Conservation (phyloP, 2,888 invertebrate species). For the Stenotaenia linearis region DNA sequence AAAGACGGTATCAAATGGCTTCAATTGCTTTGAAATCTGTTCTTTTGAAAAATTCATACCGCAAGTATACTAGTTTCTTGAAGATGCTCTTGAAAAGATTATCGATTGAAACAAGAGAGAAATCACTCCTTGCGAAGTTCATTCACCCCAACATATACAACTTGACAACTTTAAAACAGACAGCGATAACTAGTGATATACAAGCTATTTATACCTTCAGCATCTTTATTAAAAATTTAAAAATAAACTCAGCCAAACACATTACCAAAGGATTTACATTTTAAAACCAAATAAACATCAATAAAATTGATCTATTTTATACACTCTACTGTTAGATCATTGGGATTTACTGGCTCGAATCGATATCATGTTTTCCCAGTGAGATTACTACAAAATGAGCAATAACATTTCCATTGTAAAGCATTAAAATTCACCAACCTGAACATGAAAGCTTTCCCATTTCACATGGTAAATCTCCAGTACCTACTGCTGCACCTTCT, state of each 20-base stretch:
- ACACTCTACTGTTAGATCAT: too few relatives aligned
- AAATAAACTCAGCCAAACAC: too few relatives aligned
- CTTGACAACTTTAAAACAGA: background rate
- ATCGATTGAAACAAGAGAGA: background rate
- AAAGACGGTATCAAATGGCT: too few relatives aligned
- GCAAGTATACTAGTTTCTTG: background rate
- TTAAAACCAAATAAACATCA: too few relatives aligned
- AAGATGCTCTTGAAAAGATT: background rate
- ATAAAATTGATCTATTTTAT: too few relatives aligned
- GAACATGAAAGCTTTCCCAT: constrained; percentile 63
- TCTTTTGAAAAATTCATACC: background rate
- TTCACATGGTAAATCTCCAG: constrained; percentile 62
- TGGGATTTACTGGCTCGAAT: background rate
- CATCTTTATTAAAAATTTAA: too few relatives aligned
- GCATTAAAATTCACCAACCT: constrained; percentile 28
- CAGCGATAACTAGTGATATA: background rate
- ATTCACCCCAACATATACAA: background rate
- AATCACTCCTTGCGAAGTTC: background rate
- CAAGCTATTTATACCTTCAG: background rate
- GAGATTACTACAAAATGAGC: background rate
- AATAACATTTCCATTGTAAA: too few relatives aligned
- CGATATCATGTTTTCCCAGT: background rate
- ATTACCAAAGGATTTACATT: too few relatives aligned
- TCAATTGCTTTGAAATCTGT: too few relatives aligned
- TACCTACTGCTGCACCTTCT: constrained; percentile 61